A percentile compares a stretch with the other conserved stretches of the same genome.
These are phyloP conservation scores for Ophraella communa DNA, from an alignment of 2,888 invertebrate species.

Conservation along the genomic window DNA sequence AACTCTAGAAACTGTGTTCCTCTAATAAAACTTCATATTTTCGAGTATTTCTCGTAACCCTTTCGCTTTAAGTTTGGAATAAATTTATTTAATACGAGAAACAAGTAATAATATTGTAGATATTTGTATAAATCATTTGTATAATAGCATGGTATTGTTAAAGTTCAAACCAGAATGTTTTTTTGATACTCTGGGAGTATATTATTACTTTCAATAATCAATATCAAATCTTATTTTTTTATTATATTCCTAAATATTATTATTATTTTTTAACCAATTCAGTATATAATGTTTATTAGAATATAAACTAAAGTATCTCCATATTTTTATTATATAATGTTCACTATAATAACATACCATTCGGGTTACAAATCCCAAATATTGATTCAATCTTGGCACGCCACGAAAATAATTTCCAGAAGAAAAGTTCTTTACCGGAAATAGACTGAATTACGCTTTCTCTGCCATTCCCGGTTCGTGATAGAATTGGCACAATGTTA, in stretches of 20 bases:
- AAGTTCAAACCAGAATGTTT: too few species aligned
- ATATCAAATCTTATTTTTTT: too few species aligned
- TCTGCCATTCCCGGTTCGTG: neutral
- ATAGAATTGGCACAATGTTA: neutral
- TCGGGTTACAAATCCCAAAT: too few species aligned
- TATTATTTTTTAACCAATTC: too few species aligned
- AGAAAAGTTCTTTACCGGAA: neutral
- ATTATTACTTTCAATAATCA: too few species aligned
- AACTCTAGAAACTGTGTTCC: neutral
- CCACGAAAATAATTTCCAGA: neutral
- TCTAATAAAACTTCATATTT: neutral
- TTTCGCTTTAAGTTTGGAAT: neutral
- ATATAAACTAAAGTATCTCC: too few species aligned
- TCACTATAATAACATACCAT: too few species aligned
- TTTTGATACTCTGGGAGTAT: too few species aligned
- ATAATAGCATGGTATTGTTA: too few species aligned
- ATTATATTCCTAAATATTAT: too few species aligned
- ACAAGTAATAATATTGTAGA: neutral
- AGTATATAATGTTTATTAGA: too few species aligned
- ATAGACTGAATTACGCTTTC: neutral
- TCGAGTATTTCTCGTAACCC: neutral
- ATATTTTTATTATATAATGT: neutral
- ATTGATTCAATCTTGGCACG: neutral
- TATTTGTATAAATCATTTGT: too few species aligned
- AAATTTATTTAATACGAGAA: neutral